phyloP scores from a whole-genome alignment of 1,140 invertebrate species.

The Camponotus vicinus region DNA sequence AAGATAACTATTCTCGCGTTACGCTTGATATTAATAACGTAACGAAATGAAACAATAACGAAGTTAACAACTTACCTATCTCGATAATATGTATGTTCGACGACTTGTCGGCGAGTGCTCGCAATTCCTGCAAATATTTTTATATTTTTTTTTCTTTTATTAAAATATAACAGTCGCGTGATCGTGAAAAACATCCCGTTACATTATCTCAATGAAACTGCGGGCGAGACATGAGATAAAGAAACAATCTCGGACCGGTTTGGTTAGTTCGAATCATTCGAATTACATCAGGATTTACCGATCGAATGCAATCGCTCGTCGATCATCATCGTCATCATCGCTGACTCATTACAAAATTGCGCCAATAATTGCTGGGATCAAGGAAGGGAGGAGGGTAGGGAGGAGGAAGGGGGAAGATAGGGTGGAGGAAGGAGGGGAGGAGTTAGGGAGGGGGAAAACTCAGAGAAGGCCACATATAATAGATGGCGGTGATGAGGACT shows the following conservation, averaged over 20 bases:
- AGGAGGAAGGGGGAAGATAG: background rate
- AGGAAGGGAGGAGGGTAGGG: background rate
- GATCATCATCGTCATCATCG: background rate
- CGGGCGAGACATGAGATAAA: background rate
- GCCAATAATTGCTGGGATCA: background rate
- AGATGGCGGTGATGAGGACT: slow-evolving; percentile 68
- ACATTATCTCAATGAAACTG: slow-evolving; percentile 7
- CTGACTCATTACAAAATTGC: slow-evolving; percentile 16
- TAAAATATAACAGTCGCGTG: background rate
- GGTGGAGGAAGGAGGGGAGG: no score
- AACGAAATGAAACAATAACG: background rate
- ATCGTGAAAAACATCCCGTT: background rate
- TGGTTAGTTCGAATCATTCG: no score
- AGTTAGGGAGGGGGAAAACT: no score
- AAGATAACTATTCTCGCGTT: background rate
- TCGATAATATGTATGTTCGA: slow-evolving; percentile 89
- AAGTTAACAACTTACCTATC: slow-evolving; percentile 87
- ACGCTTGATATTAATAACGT: background rate
- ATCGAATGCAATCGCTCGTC: background rate
- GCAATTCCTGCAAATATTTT: slow-evolving; percentile 87
- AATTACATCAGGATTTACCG: background rate
- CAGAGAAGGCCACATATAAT: slow-evolving; percentile 33
- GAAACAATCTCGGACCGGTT: background rate
- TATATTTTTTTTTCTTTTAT: slow-evolving; percentile 14
- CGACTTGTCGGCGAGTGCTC: slow-evolving; percentile 86